Evolutionary conservation across 2,888 invertebrate species (phyloP).

Genomic region (Hirtodrosophila cameraria): DNA sequence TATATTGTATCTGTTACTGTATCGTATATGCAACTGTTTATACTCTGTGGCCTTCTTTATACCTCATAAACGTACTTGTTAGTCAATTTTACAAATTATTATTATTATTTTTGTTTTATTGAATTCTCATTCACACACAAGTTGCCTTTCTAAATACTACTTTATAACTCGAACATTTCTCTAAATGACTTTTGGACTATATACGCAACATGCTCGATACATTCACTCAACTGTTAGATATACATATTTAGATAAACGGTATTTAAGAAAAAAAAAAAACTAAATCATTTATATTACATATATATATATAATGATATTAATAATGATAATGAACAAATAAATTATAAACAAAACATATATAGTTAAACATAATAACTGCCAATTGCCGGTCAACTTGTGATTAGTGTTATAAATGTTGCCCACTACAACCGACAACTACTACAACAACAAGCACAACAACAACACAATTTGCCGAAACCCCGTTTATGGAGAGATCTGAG

Average conservation of each 20-base stretch:
- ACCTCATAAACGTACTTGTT: constrained; percentile 80
- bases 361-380: constrained; percentile 30
- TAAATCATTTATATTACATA: constrained; percentile 22
- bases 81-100: constrained; percentile 71
- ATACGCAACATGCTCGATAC: constrained; percentile 14
- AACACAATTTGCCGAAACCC: constrained; percentile 54
- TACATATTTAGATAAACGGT: constrained; percentile 23
- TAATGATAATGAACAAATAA: constrained; percentile 9
- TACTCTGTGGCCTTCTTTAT: constrained; percentile 82
- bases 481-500: constrained; percentile 65
- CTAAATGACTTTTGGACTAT: constrained; percentile 28
- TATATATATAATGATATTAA: constrained; percentile 17
- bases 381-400: constrained; percentile 62
- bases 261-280: constrained; percentile 15
- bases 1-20: constrained; percentile 19
- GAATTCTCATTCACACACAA: constrained; percentile 40
- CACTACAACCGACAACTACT: constrained; percentile 35
- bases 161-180: constrained; percentile 20
- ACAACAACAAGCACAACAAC: constrained; percentile 46
- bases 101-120: constrained; percentile 5
- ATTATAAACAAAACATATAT: constrained; percentile 16
- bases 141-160: constrained; percentile 53
- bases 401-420: constrained; percentile 59
- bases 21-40: constrained; percentile 57
- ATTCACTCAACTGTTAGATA: constrained; percentile 25